phyloP scores from a whole-genome alignment of 2,797 vertebrate genomes.

The Percopsis omiscomaycus region DNA sequence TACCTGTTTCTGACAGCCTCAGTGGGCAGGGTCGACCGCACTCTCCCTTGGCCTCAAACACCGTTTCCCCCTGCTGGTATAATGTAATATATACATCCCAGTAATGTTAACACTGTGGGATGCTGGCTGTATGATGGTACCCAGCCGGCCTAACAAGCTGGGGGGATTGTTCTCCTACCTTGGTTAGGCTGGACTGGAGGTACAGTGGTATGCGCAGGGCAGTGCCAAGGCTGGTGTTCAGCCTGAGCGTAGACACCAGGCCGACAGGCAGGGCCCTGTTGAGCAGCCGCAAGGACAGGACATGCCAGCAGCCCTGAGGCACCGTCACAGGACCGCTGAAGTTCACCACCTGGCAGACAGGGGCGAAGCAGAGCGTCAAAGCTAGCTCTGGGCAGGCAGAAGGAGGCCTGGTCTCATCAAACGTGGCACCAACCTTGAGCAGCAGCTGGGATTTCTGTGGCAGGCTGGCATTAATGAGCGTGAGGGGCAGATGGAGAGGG shows the following conservation, averaged over 20 bases:
- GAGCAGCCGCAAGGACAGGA: slow-evolving; percentile 86
- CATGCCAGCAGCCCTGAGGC: slow-evolving; percentile 87
- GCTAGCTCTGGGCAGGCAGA: too few relatives aligned
- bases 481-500: slow-evolving; percentile 77
- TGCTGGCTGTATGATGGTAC: neutral
- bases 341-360: slow-evolving; percentile 82
- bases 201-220: slow-evolving; percentile 85
- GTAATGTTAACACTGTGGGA: neutral
- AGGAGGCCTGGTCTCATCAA: too few relatives aligned
- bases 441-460: slow-evolving; percentile 77
- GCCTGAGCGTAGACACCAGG: slow-evolving; percentile 80
- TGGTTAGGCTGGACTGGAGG: slow-evolving; percentile 76
- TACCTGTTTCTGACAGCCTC: slow-evolving; percentile 87
- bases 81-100: slow-evolving; percentile 32
- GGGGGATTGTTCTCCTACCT: slow-evolving; percentile 71
- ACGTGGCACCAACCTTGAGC: slow-evolving; percentile 79
- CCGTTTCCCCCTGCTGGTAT: slow-evolving; percentile 77
- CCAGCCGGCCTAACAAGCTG: neutral
- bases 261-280: slow-evolving; percentile 78
- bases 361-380: slow-evolving; percentile 39
- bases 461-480: slow-evolving; percentile 82
- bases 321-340: slow-evolving; percentile 82
- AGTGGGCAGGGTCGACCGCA: slow-evolving; percentile 89
- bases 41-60: slow-evolving; percentile 82
- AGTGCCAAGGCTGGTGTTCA: slow-evolving; percentile 84